Evolutionary conservation across 2,113 vertebrate species (phyloP), one percentile per base, ranked within the genome.

Genomic region (Stegastes partitus): DNA sequence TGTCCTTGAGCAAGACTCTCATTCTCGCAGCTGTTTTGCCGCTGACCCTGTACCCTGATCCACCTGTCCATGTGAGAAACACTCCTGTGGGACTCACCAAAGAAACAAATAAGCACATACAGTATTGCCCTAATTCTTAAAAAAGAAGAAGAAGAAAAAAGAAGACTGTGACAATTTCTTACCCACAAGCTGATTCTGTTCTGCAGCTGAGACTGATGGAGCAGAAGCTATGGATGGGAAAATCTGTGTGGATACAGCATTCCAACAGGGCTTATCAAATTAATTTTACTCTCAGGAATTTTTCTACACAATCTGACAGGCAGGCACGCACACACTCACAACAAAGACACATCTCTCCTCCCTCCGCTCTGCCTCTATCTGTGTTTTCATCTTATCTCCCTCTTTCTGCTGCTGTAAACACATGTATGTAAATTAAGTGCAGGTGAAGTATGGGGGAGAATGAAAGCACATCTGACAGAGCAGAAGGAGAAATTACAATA

Each of bases 181-280:
- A 28, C 50, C 16, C 15, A 15, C 5, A 39, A 19, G 21, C 16
- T 56, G 50, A 77, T 25, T 22, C 23, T 68, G 23, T 66, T 62
- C 12, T 42, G 39, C 39, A 42, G 39, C 53, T 34, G 66, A 5
- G n/a, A 11, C 26, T 59, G 56, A 63, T 59, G 47, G 50, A 15
- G 57, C 23, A 62, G 39, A 69, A 49, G 19, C 64, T 69, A 76
- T 28, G 39, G 67, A 74, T 77, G 71, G 68, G 70, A 85, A 83
- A 78, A 77, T 71, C 21, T 45, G 64, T 71, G 56, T 55, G 47
- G 64, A 61, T 74, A 54, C 54, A 69, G 71, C 75, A 84, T 84
- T 84, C 76, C 79, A 81, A 2, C 62, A 31, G 51, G 28, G 69
- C 85, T 90, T 87, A 89, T 85, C 76, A 19, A 84, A 86, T 84